Conservation (phyloP, 2,888 invertebrate species). For the Zeuzera pyrina region DNA sequence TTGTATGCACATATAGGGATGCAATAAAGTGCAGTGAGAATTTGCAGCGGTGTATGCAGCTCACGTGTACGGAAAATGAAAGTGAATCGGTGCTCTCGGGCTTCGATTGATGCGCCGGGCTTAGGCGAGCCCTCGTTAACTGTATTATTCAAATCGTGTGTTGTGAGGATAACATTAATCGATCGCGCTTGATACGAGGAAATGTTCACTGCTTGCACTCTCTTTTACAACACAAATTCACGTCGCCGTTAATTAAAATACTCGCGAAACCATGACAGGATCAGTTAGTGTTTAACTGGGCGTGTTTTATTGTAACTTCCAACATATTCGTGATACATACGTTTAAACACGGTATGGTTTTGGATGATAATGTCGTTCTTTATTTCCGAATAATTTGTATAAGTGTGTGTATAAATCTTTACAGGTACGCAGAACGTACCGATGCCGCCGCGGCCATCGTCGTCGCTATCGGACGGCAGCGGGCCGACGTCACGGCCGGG, state of each 20-base stretch:
- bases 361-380: no score
- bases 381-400: not conserved
- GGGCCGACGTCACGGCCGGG: constrained; percentile 46
- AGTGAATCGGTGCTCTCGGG: constrained; percentile 58
- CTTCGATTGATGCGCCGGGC: constrained; percentile 58
- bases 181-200: not conserved
- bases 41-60: constrained; percentile 62
- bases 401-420: constrained; percentile 20
- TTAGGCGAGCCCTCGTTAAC: constrained; percentile 57
- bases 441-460: constrained; percentile 96
- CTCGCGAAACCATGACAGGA: no score
- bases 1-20: constrained; percentile 68
- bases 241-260: no score
- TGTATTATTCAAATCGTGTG: constrained; percentile 62
- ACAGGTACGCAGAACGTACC: constrained; percentile 93
- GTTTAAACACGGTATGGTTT: no score
- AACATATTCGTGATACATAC: no score
- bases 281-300: no score
- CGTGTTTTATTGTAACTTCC: no score
- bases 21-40: constrained; percentile 66
- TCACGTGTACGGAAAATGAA: constrained; percentile 66
- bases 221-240: no score
- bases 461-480: constrained; percentile 77
- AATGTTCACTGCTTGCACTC: constrained; percentile 30
- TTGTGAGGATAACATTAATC: no score